These are phyloP conservation scores for Notoglanidium macrostoma DNA, from an alignment of 2,797 vertebrate genomes.

Conservation along the genomic window DNA sequence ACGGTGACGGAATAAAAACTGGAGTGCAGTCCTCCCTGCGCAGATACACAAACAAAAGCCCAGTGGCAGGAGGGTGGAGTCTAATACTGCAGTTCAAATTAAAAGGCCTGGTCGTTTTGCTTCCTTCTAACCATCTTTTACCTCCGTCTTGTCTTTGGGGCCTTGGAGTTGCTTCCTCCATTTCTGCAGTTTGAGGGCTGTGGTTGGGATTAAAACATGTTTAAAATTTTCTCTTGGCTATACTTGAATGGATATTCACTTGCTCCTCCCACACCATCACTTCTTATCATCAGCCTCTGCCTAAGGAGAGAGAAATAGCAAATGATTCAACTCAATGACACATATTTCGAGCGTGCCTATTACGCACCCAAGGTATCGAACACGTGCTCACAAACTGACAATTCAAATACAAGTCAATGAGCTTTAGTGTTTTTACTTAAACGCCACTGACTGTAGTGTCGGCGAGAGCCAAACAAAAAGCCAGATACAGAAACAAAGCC, in stretches of 20 bases:
- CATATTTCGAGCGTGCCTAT: not conserved
- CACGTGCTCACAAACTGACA: not conserved
- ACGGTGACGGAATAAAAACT: constrained; percentile 38
- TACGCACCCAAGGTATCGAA: not conserved
- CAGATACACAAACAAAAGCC: constrained; percentile 22
- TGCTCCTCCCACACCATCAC: constrained; percentile 27
- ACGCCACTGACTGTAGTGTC: not conserved
- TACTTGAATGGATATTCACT: not conserved
- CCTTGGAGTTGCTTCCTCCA: not conserved
- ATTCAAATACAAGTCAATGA: not conserved
- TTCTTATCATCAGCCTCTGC: constrained; percentile 24
- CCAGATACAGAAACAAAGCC: not conserved
- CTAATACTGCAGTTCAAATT: constrained; percentile 20
- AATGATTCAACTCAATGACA: not conserved
- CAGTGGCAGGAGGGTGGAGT: not conserved
- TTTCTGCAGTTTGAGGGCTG: not conserved
- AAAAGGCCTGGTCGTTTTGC: not conserved
- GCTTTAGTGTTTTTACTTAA: not conserved
- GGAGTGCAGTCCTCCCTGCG: not conserved
- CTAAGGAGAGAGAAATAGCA: constrained; percentile 9
- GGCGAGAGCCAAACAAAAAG: not conserved
- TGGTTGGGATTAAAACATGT: constrained; percentile 47
- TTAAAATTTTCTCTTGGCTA: constrained; percentile 18
- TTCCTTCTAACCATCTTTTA: not conserved
- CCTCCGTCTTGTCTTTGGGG: not conserved